Evolutionary conservation across 2,113 vertebrate genomes (phyloP).

Genomic region (Indri indri): DNA sequence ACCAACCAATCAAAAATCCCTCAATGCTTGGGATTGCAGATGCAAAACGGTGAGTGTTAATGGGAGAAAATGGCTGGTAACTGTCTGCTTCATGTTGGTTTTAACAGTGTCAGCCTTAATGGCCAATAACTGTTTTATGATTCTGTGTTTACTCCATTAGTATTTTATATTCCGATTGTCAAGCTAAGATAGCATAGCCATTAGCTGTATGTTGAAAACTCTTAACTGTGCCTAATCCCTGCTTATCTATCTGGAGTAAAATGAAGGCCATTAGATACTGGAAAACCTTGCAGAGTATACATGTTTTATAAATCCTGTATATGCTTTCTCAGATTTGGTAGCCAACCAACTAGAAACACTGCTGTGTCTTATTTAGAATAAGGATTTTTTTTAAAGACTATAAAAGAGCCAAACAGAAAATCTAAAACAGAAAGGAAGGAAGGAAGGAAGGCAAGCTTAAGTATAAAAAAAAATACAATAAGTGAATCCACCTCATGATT

Average conservation of each 20-base stretch:
- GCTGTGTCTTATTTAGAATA: conserved; percentile 10
- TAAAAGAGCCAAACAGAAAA: neutral
- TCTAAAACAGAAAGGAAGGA: neutral
- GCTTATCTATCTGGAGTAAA: conserved; percentile 50
- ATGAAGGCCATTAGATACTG: conserved; percentile 9
- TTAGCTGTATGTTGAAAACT: conserved; percentile 60
- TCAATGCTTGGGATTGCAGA: conserved; percentile 73
- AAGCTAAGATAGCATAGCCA: conserved; percentile 67
- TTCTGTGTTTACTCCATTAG: conserved; percentile 70
- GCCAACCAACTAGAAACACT: neutral
- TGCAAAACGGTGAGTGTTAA: conserved; percentile 75
- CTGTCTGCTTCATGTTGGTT: conserved; percentile 44
- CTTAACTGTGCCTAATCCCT: conserved; percentile 20
- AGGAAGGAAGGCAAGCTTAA: neutral
- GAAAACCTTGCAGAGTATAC: neutral
- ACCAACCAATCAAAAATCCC: neutral
- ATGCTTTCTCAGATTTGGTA: neutral
- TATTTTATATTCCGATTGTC: conserved; percentile 62
- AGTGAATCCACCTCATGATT: neutral
- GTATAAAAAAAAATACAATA: neutral
- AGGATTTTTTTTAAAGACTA: neutral
- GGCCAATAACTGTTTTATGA: conserved; percentile 66
- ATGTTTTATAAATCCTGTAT: conserved; percentile 15
- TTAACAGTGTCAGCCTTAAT: conserved; percentile 70
- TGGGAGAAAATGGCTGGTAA: conserved; percentile 65